Base-by-base conservation (phyloP, 2,797 vertebrate genomes). In the Gouania willdenowi region DNA sequence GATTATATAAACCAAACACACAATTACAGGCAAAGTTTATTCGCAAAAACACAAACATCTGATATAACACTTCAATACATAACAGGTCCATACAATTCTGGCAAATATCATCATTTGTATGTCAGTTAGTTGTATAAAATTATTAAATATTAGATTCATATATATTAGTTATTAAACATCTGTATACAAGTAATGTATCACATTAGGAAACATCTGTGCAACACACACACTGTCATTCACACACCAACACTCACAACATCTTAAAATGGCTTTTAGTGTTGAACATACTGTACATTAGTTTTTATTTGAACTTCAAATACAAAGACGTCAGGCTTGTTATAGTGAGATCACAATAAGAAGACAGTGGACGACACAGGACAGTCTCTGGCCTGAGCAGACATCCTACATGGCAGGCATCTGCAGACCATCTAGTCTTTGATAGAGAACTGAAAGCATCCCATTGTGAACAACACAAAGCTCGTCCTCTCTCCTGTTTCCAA, bases 141-240 rank as follows among this genome's bases (percentile, higher is more conserved):
- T 91, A 89, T 91, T 91, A 91, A 91, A 91, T 91, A 91, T 88
- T 89, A 88, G 85, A 83, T 77, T 89, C 71, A 91, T 91, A 91
- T 91, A 91, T 91, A 91, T 91, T 91, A 91, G 83, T 90, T 82
- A 88, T 88, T 87, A 67, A 88, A 86, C 84, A 89, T 91, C 86
- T 90, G 80, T 88, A 87, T 87, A 90, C 86, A 89, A 70, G 72
- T 66, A 81, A 79, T 75, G 58, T 81, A 79, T 89, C 87, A 89
- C 87, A 89, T 77, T 85, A 78, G 84, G 77, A 83, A 56, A 86
- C 78, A 90, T 87, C 87, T 85, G 85, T 89, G 89, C 66, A 83
- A 20, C 28, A 36, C 13, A 15, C 23, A 43, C 20, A 18, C 31
- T 31, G 41, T 38, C 20, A 6, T 44, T 42, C 22, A 30, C 27